phyloP scores from a whole-genome alignment of 2,888 invertebrate genomes.

The Leptura quadrifasciata region DNA sequence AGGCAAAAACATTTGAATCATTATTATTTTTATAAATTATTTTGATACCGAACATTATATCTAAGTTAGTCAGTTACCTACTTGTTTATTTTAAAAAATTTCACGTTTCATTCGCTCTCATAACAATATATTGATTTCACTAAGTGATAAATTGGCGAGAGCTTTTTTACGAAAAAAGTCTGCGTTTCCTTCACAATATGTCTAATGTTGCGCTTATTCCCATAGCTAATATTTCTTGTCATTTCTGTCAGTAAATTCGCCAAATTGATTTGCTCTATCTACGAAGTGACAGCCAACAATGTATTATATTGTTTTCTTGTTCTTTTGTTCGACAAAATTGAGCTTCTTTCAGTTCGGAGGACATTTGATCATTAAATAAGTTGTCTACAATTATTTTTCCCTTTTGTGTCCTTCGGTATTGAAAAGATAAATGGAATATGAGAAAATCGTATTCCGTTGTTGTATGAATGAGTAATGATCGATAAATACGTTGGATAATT shows the following conservation, averaged over 20 bases:
- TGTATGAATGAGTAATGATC: constrained; percentile 16
- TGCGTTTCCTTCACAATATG: constrained; percentile 49
- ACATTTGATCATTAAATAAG: constrained; percentile 60
- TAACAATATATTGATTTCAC: constrained; percentile 9
- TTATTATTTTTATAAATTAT: background rate
- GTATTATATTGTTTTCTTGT: constrained; percentile 67
- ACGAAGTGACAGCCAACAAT: constrained; percentile 65
- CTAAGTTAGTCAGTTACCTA: too few species aligned
- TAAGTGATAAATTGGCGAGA: constrained; percentile 29
- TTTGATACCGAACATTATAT: too few species aligned
- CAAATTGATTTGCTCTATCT: constrained; percentile 66
- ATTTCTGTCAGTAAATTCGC: constrained; percentile 62
- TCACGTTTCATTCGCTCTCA: background rate
- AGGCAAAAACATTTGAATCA: background rate
- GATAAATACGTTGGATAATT: background rate
- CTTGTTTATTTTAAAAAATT: background rate
- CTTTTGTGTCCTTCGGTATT: constrained; percentile 45
- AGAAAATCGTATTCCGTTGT: background rate
- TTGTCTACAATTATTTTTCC: constrained; percentile 60
- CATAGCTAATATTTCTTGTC: constrained; percentile 57
- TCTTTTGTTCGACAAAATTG: constrained; percentile 65
- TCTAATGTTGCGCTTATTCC: constrained; percentile 53
- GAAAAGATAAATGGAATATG: constrained; percentile 40
- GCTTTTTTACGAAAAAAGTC: constrained; percentile 37
- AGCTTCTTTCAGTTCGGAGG: constrained; percentile 59